Evolutionary conservation across 2,888 invertebrate species (phyloP).

Genomic region (Coelinius sp.): DNA sequence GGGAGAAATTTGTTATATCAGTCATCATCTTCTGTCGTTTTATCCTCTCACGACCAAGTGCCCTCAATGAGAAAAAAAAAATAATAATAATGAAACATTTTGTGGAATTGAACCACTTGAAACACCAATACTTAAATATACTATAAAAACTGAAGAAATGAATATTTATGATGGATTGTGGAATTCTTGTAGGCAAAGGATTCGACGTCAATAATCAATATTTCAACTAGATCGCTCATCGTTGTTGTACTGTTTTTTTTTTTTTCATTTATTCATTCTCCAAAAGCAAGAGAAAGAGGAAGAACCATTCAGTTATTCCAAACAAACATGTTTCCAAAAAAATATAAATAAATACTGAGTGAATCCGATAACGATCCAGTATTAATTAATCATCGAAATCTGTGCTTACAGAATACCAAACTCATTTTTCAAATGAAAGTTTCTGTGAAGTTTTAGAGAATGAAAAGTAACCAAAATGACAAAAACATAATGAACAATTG

Average conservation of each 20-base stretch:
- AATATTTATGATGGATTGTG: conserved; percentile 48
- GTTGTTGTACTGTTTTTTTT: conserved; percentile 29
- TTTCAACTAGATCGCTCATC: conserved; percentile 50
- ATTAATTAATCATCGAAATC: conserved; percentile 47
- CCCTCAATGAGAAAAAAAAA: background rate
- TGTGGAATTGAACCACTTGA: conserved; percentile 1
- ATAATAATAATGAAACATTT: background rate
- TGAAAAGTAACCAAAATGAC: conserved; percentile 52
- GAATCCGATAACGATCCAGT: conserved; percentile 50
- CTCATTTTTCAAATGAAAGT: conserved; percentile 31
- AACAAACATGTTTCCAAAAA: background rate
- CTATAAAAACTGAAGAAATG: conserved; percentile 40
- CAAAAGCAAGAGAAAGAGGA: background rate
- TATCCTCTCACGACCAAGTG: too few species aligned
- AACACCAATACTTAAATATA: conserved; percentile 17
- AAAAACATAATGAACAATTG: conserved; percentile 54
- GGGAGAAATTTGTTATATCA: conserved; percentile 42
- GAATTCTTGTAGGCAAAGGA: conserved; percentile 46
- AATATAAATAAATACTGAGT: conserved; percentile 37
- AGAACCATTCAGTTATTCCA: background rate
- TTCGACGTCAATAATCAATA: conserved; percentile 27
- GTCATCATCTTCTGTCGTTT: conserved; percentile 41
- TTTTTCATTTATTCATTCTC: background rate
- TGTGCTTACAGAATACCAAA: conserved; percentile 55
- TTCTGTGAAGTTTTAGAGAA: conserved; percentile 10